Percentiles rank a stretch among this genome's conserved stretches.
Evolutionary conservation across 2,113 vertebrate genomes (phyloP).

Genomic region (Pangasianodon gigas): DNA sequence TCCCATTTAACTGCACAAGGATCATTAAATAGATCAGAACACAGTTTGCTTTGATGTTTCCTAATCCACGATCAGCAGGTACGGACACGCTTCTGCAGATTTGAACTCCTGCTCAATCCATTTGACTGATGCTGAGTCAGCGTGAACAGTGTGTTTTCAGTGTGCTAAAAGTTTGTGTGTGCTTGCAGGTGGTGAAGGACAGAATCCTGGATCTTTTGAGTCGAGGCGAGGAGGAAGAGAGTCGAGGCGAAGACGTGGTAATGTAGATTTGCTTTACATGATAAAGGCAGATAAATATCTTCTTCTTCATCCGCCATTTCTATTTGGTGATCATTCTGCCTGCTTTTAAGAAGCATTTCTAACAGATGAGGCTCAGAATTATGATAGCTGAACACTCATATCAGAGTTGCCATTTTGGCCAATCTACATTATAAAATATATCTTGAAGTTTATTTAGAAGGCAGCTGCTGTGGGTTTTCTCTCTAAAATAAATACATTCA

Average conservation of each 20-base stretch:
- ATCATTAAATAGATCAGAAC: conserved; percentile 1
- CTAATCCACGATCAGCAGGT: background rate
- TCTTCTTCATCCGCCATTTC: background rate
- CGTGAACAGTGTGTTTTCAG: no score
- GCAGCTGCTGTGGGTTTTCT: background rate
- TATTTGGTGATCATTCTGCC: background rate
- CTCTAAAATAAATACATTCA: background rate
- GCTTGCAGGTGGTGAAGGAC: conserved; percentile 89
- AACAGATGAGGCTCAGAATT: background rate
- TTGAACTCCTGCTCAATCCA: background rate
- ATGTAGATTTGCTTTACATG: conserved; percentile 56
- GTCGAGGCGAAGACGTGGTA: conserved; percentile 92
- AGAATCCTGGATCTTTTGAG: conserved; percentile 88
- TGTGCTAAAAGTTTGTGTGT: background rate
- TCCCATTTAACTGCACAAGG: background rate
- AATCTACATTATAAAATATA: background rate
- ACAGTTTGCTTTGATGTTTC: background rate
- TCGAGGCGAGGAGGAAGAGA: conserved; percentile 93
- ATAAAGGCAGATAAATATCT: background rate
- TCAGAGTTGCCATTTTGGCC: background rate
- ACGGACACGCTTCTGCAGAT: background rate
- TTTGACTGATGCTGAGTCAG: background rate
- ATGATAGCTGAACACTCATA: background rate
- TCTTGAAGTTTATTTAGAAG: background rate
- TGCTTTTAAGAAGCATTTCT: background rate